phyloP scores from a whole-genome alignment of 1,140 invertebrate genomes.

The Lutraria rhynchaena region DNA sequence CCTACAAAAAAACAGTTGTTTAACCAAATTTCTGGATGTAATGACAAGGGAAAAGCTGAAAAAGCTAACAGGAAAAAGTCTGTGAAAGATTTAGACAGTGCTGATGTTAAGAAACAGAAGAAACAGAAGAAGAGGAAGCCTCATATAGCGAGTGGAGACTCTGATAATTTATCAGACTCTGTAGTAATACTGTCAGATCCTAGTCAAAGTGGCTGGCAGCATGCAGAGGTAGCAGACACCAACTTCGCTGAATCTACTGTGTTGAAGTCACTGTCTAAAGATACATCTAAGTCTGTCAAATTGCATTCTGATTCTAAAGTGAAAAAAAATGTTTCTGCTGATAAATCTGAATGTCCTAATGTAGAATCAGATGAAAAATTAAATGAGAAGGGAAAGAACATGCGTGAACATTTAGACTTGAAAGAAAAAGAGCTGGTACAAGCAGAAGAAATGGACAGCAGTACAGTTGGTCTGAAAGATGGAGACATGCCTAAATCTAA shows the following conservation, averaged over 20 bases:
- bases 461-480: background rate
- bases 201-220: background rate
- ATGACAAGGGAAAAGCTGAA: background rate
- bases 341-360: conserved; percentile 4
- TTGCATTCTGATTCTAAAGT: background rate
- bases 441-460: too few relatives aligned
- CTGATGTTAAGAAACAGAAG: background rate
- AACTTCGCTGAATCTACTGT: too few relatives aligned
- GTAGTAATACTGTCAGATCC: conserved; percentile 42
- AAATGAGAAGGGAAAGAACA: background rate
- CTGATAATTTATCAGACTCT: background rate
- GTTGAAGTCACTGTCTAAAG: too few relatives aligned
- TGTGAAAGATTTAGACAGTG: background rate
- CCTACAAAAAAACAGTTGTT: background rate
- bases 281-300: too few relatives aligned
- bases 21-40: background rate
- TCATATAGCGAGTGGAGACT: background rate
- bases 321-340: background rate
- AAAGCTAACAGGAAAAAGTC: background rate
- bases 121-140: conserved; percentile 22
- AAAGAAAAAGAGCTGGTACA: background rate
- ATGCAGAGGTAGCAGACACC: background rate
- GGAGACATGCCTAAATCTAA: conserved; percentile 5
- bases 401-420: background rate
- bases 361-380: background rate